Evolutionary conservation across 2,888 invertebrate species (phyloP), one percentile per base, ranked within the genome.

Genomic region (Holacanthella duospinosa): DNA sequence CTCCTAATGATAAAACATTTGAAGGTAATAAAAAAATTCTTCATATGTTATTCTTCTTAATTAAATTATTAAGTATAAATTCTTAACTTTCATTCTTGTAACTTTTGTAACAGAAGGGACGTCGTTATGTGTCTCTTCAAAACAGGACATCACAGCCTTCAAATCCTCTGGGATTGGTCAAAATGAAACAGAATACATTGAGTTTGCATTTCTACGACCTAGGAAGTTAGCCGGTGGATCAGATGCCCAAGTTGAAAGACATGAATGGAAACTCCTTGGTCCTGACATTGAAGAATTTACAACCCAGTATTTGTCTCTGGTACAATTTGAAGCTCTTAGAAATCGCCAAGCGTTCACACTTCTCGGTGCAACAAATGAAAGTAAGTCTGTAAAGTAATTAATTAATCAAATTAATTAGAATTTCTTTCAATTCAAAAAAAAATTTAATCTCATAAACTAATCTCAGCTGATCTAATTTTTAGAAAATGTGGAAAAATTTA

Each of bases 401-500:
- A 28, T 43, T 43, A 43, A 12, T 12, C n/a, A 43, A 43, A 43
- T 43, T 43, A n/a, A n/a, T n/a, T n/a, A n/a, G 19, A 36, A 43
- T 25, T n/a, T n/a, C n/a, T n/a, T n/a, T n/a, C n/a, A n/a, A n/a
- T n/a, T n/a, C n/a, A 53, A n/a, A 28, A 28, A 21, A 57, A 28
- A 43, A 58, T n/a, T 48, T 9, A 48, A 48, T n/a, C n/a, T n/a
- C n/a, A n/a, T n/a, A n/a, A n/a, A n/a, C n/a, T n/a, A n/a, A n/a
- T n/a, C n/a, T n/a, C n/a, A n/a, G n/a, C 55, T 55, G 29, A 55
- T 21, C 21, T 27, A 24, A 6, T 65, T 56, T 67, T 1, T 64
- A 75, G 75, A 75, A 64, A 74, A 75, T 61, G 65, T 75, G 64
- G 74, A 73, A 44, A 75, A 75, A 64, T 75, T 75, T 61, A 74